Percentiles rank a stretch among this genome's conserved stretches.
These are phyloP conservation scores for Periophthalmus modestus DNA, from an alignment of 2,113 vertebrate genomes.

Conservation along the genomic window DNA sequence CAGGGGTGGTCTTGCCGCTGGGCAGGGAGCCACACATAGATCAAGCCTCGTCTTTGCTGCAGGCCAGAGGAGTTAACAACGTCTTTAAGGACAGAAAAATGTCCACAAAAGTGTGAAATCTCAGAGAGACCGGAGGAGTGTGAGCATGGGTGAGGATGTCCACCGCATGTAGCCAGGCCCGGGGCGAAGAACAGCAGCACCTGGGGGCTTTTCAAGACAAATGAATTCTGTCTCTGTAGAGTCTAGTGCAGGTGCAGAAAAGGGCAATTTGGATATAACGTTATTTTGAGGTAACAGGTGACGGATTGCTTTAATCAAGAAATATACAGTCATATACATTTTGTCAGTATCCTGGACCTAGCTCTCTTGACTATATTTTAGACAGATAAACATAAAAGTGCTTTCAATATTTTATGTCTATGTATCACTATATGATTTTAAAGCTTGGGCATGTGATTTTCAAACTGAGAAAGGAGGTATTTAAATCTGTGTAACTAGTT, in stretches of 20 bases:
- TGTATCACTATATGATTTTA: no score
- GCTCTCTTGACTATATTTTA: no score
- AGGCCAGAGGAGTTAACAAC: constrained; percentile 41
- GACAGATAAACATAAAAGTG: no score
- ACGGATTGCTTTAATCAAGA: no score
- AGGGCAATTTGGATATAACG: background rate
- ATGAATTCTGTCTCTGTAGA: constrained; percentile 15
- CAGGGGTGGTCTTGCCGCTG: constrained; percentile 17
- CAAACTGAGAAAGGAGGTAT: no score
- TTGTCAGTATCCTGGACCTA: no score
- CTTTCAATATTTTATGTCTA: no score
- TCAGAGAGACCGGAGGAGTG: background rate
- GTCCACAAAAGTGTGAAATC: constrained; percentile 35
- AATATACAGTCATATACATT: no score
- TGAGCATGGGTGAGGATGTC: background rate
- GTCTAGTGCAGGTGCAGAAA: background rate
- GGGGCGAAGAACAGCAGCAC: constrained; percentile 30
- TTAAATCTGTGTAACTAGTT: no score
- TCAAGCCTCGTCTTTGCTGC: constrained; percentile 39
- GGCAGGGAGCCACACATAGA: constrained; percentile 15
- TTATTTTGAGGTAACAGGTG: no score
- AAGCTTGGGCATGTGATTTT: no score
- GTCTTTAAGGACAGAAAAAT: constrained; percentile 44
- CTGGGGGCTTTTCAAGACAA: constrained; percentile 24
- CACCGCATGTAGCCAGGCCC: constrained; percentile 17